These are phyloP conservation scores for Pectinophora gossypiella DNA, from an alignment of 1,140 invertebrate species.

Conservation along the genomic window DNA sequence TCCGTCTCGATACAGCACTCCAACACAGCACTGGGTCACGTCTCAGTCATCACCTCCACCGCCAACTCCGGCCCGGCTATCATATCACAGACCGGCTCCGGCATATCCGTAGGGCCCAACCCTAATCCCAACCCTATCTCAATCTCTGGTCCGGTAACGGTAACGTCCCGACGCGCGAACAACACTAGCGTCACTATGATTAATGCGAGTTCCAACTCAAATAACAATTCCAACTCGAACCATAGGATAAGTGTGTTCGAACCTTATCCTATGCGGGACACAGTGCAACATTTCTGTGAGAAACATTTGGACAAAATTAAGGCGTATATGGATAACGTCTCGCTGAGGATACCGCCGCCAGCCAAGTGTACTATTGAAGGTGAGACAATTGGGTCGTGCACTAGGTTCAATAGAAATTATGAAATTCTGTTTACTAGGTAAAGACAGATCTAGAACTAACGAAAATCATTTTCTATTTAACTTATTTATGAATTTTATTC, in stretches of 20 bases:
- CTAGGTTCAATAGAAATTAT: no score
- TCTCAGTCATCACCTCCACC: slow-evolving; percentile 46
- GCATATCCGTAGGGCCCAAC: slow-evolving; percentile 29
- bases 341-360: slow-evolving; percentile 89
- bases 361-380: slow-evolving; percentile 94
- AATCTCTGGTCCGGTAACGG: slow-evolving; percentile 77
- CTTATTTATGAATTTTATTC: no score
- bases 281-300: slow-evolving; percentile 95
- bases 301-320: slow-evolving; percentile 95
- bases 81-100: slow-evolving; percentile 35
- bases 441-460: no score
- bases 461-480: no score
- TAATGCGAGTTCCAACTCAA: slow-evolving; percentile 75
- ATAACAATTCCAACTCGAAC: slow-evolving; percentile 46
- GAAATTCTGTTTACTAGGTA: no score
- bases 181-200: slow-evolving; percentile 84
- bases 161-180: slow-evolving; percentile 79
- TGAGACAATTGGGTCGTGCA: no score
- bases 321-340: slow-evolving; percentile 91
- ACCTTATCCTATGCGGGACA: slow-evolving; percentile 90
- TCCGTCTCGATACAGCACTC: slow-evolving; percentile 62
- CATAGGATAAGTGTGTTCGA: slow-evolving; percentile 91
- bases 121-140: slow-evolving; percentile 52
- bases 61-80: slow-evolving; percentile 26
- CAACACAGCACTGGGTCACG: slow-evolving; percentile 56